phyloP scores from a whole-genome alignment of 2,113 vertebrate genomes.

The Eulemur rufifrons region DNA sequence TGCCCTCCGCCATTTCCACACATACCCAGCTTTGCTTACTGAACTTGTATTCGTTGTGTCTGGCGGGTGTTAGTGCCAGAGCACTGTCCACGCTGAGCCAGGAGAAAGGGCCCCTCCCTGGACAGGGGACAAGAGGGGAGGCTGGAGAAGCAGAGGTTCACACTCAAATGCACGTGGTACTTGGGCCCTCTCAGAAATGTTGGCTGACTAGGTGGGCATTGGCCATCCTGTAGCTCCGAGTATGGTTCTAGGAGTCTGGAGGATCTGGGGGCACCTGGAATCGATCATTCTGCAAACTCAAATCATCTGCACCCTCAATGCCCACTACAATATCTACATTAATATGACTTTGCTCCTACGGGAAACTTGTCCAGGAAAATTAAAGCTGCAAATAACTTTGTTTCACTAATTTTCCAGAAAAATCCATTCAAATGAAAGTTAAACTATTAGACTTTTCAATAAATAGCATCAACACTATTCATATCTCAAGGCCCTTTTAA shows the following conservation, averaged over 20 bases:
- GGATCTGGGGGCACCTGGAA: background rate
- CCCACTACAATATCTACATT: background rate
- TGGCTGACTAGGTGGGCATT: rapidly evolving
- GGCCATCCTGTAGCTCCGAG: background rate
- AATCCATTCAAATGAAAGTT: background rate
- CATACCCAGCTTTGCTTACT: background rate
- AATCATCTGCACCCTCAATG: background rate
- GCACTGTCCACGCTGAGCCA: background rate
- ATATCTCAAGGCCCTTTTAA: background rate
- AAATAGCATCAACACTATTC: background rate
- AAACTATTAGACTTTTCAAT: background rate
- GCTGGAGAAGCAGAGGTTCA: background rate
- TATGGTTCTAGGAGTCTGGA: background rate
- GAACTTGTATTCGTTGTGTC: background rate
- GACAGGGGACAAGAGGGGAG: background rate
- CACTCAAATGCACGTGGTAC: background rate
- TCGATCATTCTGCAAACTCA: background rate
- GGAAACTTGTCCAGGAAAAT: background rate
- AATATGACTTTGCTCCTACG: background rate
- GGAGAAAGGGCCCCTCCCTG: background rate
- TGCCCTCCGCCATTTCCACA: background rate
- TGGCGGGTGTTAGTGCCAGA: background rate
- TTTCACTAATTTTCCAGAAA: background rate
- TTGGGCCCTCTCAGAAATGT: background rate
- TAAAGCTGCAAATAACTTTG: background rate